phyloP scores from a whole-genome alignment of 2,113 vertebrate species.

The Columbina picui region DNA sequence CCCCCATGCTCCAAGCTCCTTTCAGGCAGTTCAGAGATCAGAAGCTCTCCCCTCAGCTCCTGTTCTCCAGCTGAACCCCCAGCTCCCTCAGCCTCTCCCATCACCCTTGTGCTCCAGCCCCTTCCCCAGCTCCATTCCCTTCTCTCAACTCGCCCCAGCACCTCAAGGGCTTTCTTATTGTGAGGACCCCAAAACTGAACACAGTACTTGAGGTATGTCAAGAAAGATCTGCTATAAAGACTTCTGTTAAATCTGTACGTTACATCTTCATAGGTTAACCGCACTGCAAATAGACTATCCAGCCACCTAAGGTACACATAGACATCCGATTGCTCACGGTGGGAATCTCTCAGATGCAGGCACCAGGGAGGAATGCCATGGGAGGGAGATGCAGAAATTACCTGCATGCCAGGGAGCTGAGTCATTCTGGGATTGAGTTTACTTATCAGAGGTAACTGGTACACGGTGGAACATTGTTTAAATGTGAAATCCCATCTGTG shows the following conservation, averaged over 20 bases:
- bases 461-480: constrained; percentile 60
- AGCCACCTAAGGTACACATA: neutral
- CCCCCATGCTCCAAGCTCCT: too few relatives aligned
- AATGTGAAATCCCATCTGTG: neutral
- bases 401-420: constrained; percentile 51
- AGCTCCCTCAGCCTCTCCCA: too few relatives aligned
- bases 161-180: too few relatives aligned
- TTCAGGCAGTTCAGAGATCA: too few relatives aligned
- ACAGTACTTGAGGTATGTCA: neutral
- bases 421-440: neutral
- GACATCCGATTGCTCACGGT: neutral
- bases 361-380: neutral
- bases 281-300: neutral
- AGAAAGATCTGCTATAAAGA: neutral
- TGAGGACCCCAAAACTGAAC: too few relatives aligned
- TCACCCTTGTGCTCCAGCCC: too few relatives aligned
- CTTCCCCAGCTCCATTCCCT: too few relatives aligned
- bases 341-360: neutral
- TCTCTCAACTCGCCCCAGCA: too few relatives aligned
- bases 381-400: constrained; percentile 26
- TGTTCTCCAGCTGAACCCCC: too few relatives aligned
- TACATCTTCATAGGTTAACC: neutral
- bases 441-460: constrained; percentile 57
- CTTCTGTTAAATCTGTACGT: neutral
- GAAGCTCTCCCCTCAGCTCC: too few relatives aligned